These are phyloP conservation scores for Mareca strepera DNA, from an alignment of 2,797 vertebrate genomes.

Conservation along the genomic window DNA sequence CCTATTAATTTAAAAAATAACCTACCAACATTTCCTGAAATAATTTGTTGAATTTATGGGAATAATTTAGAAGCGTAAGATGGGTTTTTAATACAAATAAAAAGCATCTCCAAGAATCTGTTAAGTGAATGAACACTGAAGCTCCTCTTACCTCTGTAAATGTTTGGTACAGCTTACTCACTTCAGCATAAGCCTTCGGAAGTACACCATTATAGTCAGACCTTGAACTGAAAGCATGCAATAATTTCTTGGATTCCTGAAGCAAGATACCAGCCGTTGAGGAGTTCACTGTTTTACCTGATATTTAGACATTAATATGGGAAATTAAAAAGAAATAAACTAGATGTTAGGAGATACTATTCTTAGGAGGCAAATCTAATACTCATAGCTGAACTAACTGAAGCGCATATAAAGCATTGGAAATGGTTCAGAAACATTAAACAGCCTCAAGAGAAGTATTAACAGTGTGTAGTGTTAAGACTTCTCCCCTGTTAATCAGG, in stretches of 20 bases:
- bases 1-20: not conserved
- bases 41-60: not conserved
- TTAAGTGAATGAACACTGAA: not conserved
- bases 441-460: not conserved
- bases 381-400: not conserved
- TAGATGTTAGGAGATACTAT: not conserved
- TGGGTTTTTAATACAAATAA: not conserved
- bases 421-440: not conserved
- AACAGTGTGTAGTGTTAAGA: not conserved
- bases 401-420: not conserved
- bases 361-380: not conserved
- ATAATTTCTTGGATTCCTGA: constrained; percentile 74
- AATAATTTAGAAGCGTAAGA: not conserved
- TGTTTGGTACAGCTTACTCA: constrained; percentile 67
- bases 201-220: constrained; percentile 80
- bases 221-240: constrained; percentile 79
- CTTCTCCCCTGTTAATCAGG: not conserved
- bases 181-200: constrained; percentile 68
- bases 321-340: not conserved
- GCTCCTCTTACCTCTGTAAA: constrained; percentile 70
- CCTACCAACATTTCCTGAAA: not conserved
- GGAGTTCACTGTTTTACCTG: constrained; percentile 69
- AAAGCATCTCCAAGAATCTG: not conserved
- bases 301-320: not conserved
- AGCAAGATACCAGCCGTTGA: constrained; percentile 61